Evolutionary conservation across 2,113 vertebrate genomes (phyloP), one percentile per base, ranked within the genome.

Genomic region (Pongo pygmaeus): DNA sequence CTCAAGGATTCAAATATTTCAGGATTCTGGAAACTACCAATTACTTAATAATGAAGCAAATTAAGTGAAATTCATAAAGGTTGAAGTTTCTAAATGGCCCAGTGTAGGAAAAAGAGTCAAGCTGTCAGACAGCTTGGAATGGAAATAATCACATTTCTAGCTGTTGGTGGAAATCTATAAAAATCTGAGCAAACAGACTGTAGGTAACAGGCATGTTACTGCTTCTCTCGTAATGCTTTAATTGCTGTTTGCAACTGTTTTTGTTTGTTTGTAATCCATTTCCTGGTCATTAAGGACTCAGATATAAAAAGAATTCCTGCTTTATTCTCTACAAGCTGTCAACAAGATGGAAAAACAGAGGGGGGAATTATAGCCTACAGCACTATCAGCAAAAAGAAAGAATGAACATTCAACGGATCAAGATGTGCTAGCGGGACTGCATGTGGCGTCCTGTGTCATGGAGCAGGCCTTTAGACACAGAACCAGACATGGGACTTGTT

Each of bases 291-390:
- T 0, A 96, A 93, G 72, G 83, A 91, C 61, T 89, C 98, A 87
- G 94, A 96, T 98, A 98, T 97, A 98, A 97, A 98, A 98, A 98
- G 98, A 97, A 93, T 96, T 96, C 93, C 97, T 98, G 97, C 97
- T 95, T 97, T 92, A 94, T 77, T 98, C 89, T 97, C 96, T 97
- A 50, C 70, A 90, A 84, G 97, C 98, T 98, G 96, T 98, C 94
- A 90, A 94, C 96, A 93, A 89, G 96, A 97, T 92, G 97, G 96
- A 90, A 91, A 90, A 94, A 97, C 72, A 69, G 52, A 86, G 86
- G 10, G 48, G 32, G 30, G 8, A 8, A 12, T 25, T 17, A 80
- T 22, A 69, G 93, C 3, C 0, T 78, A 96, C 6, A 12, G 70
- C 84, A 96, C 95, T 74, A 23, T 1, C 8, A 92, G 77, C 22